Base-by-base conservation (phyloP, 2,113 vertebrate genomes). In the Protobothrops mucrosquamatus region DNA sequence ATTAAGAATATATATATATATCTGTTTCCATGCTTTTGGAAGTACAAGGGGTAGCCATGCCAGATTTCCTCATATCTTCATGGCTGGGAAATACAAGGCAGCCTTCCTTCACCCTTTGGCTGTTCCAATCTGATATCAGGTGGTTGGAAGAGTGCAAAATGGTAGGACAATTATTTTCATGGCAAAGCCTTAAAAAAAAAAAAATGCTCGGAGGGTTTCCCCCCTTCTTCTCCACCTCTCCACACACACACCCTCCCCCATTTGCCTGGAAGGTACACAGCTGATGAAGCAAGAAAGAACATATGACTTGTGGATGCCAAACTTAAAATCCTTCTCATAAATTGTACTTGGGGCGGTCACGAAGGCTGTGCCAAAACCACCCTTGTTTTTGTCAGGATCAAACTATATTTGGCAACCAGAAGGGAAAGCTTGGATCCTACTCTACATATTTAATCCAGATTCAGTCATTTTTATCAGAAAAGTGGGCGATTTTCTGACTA, bases 231-330 rank as follows among this genome's bases (percentile, higher is more conserved):
- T 55, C 39, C 23, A 0, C 0, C 87, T 55, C 93, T n/a, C 29
- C 12, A 4, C 8, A 20, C 57, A 51, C 48, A 51, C 48, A 51
- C 23, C 57, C 24, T 3, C 3, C 0, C 2, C 12, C 0, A 0
- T 0, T 0, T 0, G 85, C 11, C 64, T 0, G 64, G 0, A 59
- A 85, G 64, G 48, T 18, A 87, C 89, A 90, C 59, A 0, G 0
- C 8, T 61, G 92, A 87, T 87, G 57, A 93, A 54, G 39, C 0
- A 2, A 48, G 0, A 5, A 54, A 90, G 51, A 92, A 87, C 74
- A 55, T 85, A 69, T 89, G 52, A 64, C 34, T 89, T n/a, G 18
- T 52, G 64, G 64, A 54, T 64, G 54, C 87, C 88, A 90, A 34
- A 56, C 51, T 14, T 54, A 46, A 89, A 64, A 92, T 64, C 56